phyloP scores from a whole-genome alignment of 2,113 vertebrate genomes.

The Arvicanthis niloticus region DNA sequence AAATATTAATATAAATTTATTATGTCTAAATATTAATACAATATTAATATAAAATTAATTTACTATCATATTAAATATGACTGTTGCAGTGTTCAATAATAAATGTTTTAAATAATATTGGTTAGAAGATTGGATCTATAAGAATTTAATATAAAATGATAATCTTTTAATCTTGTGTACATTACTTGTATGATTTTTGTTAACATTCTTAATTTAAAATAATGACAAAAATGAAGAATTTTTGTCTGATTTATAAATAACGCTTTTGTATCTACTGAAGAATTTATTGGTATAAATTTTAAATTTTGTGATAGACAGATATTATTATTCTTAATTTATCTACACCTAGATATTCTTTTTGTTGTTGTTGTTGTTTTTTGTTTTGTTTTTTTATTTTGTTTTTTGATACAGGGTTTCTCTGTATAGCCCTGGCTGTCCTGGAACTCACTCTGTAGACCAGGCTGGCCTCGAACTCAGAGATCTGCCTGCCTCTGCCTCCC shows the following conservation, averaged over 20 bases:
- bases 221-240: background rate
- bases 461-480: too few species aligned
- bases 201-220: background rate
- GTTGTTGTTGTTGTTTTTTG: too few species aligned
- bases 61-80: background rate
- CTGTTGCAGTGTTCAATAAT: background rate
- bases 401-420: too few species aligned
- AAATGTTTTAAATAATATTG: background rate
- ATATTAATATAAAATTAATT: too few species aligned
- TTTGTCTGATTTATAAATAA: background rate
- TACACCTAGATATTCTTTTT: background rate
- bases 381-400: too few species aligned
- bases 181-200: background rate
- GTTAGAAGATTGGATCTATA: background rate
- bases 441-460: too few species aligned
- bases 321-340: background rate
- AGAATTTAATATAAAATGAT: background rate
- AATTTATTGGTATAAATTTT: background rate
- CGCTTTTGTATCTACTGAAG: background rate
- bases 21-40: background rate
- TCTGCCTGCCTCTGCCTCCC: too few species aligned
- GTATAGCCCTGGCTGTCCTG: too few species aligned
- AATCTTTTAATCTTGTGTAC: too few species aligned
- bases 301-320: background rate
- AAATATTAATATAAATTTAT: background rate